Conservation (phyloP, 2,888 invertebrate species). For the Netelia inedita region DNA sequence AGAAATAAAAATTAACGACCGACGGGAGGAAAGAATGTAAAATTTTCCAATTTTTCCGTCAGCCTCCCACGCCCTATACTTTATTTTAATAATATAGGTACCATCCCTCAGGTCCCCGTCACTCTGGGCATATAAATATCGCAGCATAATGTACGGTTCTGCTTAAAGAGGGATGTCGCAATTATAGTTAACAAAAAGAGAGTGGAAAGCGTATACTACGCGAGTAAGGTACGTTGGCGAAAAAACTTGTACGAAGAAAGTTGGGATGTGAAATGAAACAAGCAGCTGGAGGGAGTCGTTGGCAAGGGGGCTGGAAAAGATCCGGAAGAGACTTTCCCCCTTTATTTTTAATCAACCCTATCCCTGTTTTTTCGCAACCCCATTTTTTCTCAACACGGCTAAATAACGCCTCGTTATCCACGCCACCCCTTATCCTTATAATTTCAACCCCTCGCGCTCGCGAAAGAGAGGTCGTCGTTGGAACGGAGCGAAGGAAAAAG, state of each 20-base stretch:
- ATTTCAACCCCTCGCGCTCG: constrained; percentile 24
- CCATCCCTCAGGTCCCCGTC: neutral
- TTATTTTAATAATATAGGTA: too few relatives aligned
- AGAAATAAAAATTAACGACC: neutral
- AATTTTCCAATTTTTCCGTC: neutral
- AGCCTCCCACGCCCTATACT: neutral
- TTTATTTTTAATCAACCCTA: constrained; percentile 11
- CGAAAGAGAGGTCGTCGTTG: constrained; percentile 8
- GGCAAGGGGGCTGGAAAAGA: constrained; percentile 10
- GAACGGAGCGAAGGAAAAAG: constrained; percentile 22
- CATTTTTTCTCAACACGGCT: constrained; percentile 31
- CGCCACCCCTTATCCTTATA: constrained; percentile 10
- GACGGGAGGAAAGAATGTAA: neutral
- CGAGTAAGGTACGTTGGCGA: neutral
- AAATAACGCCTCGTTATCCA: constrained; percentile 41
- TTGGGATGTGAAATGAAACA: neutral
- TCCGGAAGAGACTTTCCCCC: constrained; percentile 1
- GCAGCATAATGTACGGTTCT: neutral
- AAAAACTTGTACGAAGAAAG: neutral
- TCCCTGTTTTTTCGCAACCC: constrained; percentile 17
- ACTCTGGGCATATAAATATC: neutral
- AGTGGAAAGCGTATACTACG: neutral
- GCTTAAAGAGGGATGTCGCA: constrained; percentile 35
- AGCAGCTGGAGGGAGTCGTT: neutral
- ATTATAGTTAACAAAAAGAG: constrained; percentile 40